Base-by-base conservation (phyloP, 2,888 invertebrate species). In the Chalcosyrphus nemorum region DNA sequence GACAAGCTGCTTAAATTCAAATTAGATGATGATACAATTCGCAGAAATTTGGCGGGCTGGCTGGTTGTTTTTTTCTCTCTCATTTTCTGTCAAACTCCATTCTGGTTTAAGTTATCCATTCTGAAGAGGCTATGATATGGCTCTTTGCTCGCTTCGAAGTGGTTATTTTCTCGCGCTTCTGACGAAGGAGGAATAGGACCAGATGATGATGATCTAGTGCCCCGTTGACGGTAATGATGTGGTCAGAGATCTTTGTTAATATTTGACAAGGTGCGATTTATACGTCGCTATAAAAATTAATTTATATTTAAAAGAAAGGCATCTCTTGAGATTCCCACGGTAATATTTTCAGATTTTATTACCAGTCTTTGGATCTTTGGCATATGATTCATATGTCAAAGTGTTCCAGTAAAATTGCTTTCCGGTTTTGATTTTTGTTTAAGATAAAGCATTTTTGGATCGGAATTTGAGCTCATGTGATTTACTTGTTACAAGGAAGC, bases 41-140 rank as follows among this genome's bases (percentile, higher is more conserved):
- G 59, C 70, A 70, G 84, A 84, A 84, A 70, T 80, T 80, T 70
- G 84, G 50, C 80, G 80, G 84, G 50, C 80, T 84, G 84, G 66
- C 41, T 50, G 50, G 3, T 2, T 19, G 32, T 72, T 4, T 32
- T 59, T 43, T 45, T 52, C 35, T 65, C 45, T 71, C 35, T 65
- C 45, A 65, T 57, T 13, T 24, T 63, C 32, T 38, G 70, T 35
- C 74, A 43, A 47, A 56, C 56, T 47, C 54, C 17, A 61, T 47
- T 72, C 50, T 50, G 17, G 27, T 71, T 71, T 38, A 9, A 21
- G 2, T 24, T 24, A 56, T 68, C 56, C 56, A 56, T 15, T 47
- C 24, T 32, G 45, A 47, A 70, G 68, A 56, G 70, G 45, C 68
- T 54, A 78, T 54, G 71, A 71, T 35, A 71, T 63, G n/a, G 61